Base-by-base conservation (phyloP, 2,113 vertebrate species). In the Petroica traversi region DNA sequence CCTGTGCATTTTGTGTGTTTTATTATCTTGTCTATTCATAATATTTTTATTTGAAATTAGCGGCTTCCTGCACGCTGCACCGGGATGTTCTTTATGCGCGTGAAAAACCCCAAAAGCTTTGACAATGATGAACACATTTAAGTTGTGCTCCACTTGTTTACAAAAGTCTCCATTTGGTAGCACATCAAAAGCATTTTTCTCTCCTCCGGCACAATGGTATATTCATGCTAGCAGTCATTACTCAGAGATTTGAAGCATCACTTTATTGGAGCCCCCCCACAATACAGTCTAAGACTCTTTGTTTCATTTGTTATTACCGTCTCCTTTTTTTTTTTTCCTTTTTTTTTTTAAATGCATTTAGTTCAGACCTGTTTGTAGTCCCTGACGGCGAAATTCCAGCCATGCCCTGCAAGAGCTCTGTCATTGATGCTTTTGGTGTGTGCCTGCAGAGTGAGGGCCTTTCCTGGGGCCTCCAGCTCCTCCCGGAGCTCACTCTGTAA, bases 171-270 rank as follows among this genome's bases (percentile, higher is more conserved):
- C 97, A 96, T 96, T 98, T 94, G 93, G 95, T 97, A 81, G 92
- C 95, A 97, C 97, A 97, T 98, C 98, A 98, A 98, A 98, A 95
- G 95, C 97, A 97, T 97, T 97, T 98, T 94, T 93, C 84, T 92
- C 86, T 88, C 85, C 86, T 94, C 69, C 0, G 31, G 93, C 93
- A 98, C 97, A 98, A 97, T 98, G 93, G 97, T 95, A 97, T 96
- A 97, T 98, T 98, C 97, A 97, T 95, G 95, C 94, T 89, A 84
- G 88, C 82, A 95, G 96, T 96, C 96, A 98, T 98, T 97, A 92
- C 96, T 97, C 96, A 93, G 96, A 97, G 94, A 91, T 97, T 97
- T 97, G 96, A 97, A 97, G 95, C 82, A 46, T 97, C 94, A 96
- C 92, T 97, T 98, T 95, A 97, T 97, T 96, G 96, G 97, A 68